These are phyloP conservation scores for Geotrupes spiniger DNA, from an alignment of 2,888 invertebrate species.

Conservation along the genomic window DNA sequence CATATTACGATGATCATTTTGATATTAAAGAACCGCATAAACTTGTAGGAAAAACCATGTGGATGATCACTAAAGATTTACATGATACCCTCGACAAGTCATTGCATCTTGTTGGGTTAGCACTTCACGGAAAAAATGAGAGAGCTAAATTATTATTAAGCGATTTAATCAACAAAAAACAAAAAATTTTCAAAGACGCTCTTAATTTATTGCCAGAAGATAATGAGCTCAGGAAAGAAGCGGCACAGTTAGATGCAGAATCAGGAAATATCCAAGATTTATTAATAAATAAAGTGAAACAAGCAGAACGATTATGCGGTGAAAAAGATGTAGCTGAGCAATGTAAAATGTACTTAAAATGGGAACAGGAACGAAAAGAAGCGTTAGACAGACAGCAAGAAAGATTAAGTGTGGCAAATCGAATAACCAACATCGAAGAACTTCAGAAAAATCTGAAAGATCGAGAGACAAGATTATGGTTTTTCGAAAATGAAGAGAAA, in stretches of 20 bases:
- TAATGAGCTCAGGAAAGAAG: constrained; percentile 33
- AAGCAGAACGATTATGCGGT: constrained; percentile 56
- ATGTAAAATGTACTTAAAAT: constrained; percentile 57
- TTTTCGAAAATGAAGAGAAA: constrained; percentile 77
- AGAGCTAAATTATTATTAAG: constrained; percentile 30
- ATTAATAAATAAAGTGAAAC: constrained; percentile 54
- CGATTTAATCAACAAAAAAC: constrained; percentile 41
- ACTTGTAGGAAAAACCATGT: constrained; percentile 81
- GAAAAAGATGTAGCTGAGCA: constrained; percentile 60
- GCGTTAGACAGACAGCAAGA: constrained; percentile 60
- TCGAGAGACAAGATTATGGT: constrained; percentile 69
- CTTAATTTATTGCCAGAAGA: constrained; percentile 47
- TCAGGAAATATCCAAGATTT: constrained; percentile 48
- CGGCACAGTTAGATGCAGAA: constrained; percentile 17
- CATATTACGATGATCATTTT: constrained; percentile 87
- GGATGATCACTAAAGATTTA: constrained; percentile 56
- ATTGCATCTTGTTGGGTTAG: constrained; percentile 49
- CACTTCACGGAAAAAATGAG: constrained; percentile 44
- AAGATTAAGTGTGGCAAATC: constrained; percentile 51
- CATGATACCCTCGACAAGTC: constrained; percentile 53
- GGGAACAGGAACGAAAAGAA: constrained; percentile 58
- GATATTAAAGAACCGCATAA: constrained; percentile 70
- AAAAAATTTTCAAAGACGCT: constrained; percentile 44
- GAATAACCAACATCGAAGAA: constrained; percentile 57
- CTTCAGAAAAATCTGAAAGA: constrained; percentile 58